Conservation (phyloP, 2,113 vertebrate species). For the Hyla sarda region DNA sequence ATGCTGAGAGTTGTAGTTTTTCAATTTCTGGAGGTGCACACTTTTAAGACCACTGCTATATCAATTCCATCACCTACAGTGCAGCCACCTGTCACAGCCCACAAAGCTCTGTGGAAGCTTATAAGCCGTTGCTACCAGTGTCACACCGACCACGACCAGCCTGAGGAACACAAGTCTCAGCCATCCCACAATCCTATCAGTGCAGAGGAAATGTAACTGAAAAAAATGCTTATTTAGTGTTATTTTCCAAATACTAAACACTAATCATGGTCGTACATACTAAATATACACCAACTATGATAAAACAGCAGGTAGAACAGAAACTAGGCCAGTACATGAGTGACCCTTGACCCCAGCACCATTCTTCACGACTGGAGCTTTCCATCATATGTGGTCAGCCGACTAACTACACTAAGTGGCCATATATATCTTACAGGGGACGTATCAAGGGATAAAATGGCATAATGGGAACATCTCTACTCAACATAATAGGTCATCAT, state of each 20-base stretch:
- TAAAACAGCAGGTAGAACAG: neutral
- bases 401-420: neutral
- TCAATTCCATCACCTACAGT: no score
- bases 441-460: neutral
- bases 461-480: neutral
- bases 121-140: no score
- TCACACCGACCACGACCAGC: no score
- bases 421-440: neutral
- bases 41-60: no score
- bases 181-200: no score
- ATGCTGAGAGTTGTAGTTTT: no score
- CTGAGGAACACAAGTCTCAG: no score
- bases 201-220: no score
- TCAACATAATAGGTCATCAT: neutral
- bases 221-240: neutral
- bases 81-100: no score
- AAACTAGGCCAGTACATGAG: constrained; percentile 3
- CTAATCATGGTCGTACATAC: neutral
- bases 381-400: constrained; percentile 22
- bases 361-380: neutral
- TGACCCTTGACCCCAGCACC: constrained; percentile 11
- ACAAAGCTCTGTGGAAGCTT: no score
- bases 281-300: constrained; percentile 1
- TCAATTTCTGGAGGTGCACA: no score
- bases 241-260: constrained; percentile 14